These are phyloP conservation scores for Lycocorax pyrrhopterus DNA, from an alignment of 2,113 vertebrate genomes.

Conservation along the genomic window DNA sequence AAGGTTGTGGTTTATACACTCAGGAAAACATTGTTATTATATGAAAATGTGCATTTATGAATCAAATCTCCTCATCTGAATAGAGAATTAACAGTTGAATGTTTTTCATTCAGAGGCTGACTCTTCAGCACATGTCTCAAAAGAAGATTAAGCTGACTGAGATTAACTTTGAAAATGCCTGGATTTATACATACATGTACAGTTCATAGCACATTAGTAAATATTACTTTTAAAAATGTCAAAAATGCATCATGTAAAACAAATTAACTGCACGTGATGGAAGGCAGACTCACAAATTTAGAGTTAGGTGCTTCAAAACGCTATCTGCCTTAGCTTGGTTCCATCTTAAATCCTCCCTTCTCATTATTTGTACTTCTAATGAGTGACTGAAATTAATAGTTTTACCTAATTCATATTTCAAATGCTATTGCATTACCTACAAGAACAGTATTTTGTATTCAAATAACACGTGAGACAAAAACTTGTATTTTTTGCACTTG, in stretches of 20 bases:
- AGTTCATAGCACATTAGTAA: background rate
- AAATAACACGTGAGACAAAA: background rate
- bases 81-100: constrained; percentile 19
- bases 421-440: background rate
- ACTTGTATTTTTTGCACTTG: background rate
- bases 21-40: background rate
- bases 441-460: background rate
- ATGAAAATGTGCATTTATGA: background rate
- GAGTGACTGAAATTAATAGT: background rate
- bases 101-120: background rate
- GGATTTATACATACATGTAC: background rate
- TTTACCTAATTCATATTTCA: background rate
- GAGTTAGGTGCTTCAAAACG: background rate
- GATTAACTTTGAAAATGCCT: constrained; percentile 14
- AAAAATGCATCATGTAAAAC: background rate
- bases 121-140: background rate
- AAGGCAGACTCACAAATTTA: constrained; percentile 1
- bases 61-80: background rate
- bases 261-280: background rate
- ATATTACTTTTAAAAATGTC: background rate
- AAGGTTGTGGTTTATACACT: background rate
- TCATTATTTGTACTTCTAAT: background rate
- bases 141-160: constrained; percentile 40
- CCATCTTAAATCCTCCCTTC: background rate
- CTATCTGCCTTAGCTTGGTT: background rate